These are phyloP conservation scores for Platynereis dumerilii DNA, from an alignment of 2,888 invertebrate species.

Conservation along the genomic window DNA sequence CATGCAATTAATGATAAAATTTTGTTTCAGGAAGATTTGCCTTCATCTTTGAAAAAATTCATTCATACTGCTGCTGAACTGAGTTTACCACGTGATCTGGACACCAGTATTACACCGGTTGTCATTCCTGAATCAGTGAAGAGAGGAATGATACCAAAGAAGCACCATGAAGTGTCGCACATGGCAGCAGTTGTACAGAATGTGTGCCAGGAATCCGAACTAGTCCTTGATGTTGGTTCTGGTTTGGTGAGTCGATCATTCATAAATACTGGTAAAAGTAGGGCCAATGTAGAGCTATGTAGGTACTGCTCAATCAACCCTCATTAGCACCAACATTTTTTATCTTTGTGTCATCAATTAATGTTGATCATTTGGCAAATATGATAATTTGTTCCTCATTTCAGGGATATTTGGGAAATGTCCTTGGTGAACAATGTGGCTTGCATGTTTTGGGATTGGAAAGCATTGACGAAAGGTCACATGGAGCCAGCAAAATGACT, in stretches of 20 bases:
- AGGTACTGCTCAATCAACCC: too few species aligned
- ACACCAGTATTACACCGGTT: conserved; percentile 21
- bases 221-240: conserved; percentile 42
- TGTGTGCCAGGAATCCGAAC: conserved; percentile 35
- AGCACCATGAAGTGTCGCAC: conserved; percentile 54
- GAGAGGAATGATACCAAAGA: conserved; percentile 56
- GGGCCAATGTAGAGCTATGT: too few species aligned
- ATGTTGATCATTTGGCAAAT: too few species aligned
- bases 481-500: conserved; percentile 46
- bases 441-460: conserved; percentile 53
- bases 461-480: conserved; percentile 42
- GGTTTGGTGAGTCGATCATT: conserved; percentile 22
- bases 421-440: conserved; percentile 44
- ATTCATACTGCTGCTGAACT: conserved; percentile 30
- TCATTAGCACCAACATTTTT: too few species aligned
- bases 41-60: conserved; percentile 38
- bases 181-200: conserved; percentile 51
- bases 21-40: conserved; percentile 39
- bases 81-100: conserved; percentile 22
- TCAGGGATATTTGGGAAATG: conserved; percentile 58
- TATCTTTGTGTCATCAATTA: too few species aligned
- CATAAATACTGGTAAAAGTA: too few species aligned
- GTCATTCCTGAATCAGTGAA: conserved; percentile 27
- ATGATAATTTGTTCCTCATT: too few species aligned
- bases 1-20: too few species aligned